Conservation (phyloP, 1,140 invertebrate species). For the Lerema accius region DNA sequence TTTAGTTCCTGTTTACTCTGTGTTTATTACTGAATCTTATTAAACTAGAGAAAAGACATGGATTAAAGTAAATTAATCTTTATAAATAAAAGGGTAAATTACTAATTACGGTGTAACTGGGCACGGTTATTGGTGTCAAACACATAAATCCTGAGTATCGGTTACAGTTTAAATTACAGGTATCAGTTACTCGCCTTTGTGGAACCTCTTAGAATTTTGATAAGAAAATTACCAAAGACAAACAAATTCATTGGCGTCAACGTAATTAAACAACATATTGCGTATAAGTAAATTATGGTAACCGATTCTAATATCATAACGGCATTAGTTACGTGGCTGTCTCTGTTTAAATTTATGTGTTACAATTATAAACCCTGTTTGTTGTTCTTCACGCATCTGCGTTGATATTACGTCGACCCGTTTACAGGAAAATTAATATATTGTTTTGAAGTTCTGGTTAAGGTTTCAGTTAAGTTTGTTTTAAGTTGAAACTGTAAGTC, state of each 20-base stretch:
- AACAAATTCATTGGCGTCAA: background rate
- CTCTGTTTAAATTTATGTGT: conserved; percentile 17
- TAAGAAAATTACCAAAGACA: too few species aligned
- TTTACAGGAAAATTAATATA: conserved; percentile 4
- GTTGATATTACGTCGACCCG: background rate
- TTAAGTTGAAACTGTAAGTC: background rate
- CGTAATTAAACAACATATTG: background rate
- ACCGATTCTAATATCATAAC: conserved; percentile 12
- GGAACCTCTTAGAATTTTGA: too few species aligned
- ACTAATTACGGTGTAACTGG: too few species aligned
- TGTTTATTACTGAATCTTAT: too few species aligned
- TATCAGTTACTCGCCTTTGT: too few species aligned
- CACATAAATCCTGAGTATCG: too few species aligned
- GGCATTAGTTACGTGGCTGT: conserved; percentile 15
- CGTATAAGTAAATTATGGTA: background rate
- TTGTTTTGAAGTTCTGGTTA: conserved; percentile 1
- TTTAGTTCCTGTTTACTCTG: too few species aligned
- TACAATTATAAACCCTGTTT: conserved; percentile 26
- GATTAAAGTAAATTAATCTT: too few species aligned
- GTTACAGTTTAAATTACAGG: too few species aligned
- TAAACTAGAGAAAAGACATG: too few species aligned
- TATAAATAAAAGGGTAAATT: too few species aligned
- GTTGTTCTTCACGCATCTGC: conserved; percentile 6
- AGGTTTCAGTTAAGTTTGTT: conserved; percentile 1
- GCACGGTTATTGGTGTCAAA: too few species aligned